Base-by-base conservation (phyloP, 1,140 invertebrate species). In the Epicauta chinensis region DNA sequence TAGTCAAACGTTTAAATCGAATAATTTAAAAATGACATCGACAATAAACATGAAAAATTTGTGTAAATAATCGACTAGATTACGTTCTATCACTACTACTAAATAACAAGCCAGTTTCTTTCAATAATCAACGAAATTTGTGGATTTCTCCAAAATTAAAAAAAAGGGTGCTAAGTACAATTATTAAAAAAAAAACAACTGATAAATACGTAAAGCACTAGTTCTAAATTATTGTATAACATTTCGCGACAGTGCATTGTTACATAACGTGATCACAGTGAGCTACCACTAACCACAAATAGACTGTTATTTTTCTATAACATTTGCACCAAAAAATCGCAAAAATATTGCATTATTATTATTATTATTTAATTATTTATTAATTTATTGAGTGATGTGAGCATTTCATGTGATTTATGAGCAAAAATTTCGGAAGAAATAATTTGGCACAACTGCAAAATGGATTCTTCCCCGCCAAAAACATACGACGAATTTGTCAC, bases 1-100 rank as follows among this genome's bases (percentile, higher is more conserved):
- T 65, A 65, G 63, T 65, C 63, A 65, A 65, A 65, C 42, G 63
- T 65, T 61, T 35, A 39, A 36, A 55, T 55, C 34, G 16, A 36
- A 49, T 48, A 38, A 23, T 23, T 23, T 23, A 23, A 23, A 42
- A 48, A 53, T 45, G 46, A 56, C 50, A 53, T 56, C 43, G 41
- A 43, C 37, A 37, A 54, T 53, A 49, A 54, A 54, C 34, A 50
- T 45, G 41, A 50, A 37, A 46, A 39, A 51, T 53, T 53, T 50
- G 42, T 54, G 12, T n/a, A 40, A 52, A 43, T 56, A 47, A 16
- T 44, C 38, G 56, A 58, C 56, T 58, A 58, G 56, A 55, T 38
- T 58, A 50, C 31, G 40, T 34, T 34, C 11, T 54, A 58, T 54
- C 51, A 54, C 51, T 58, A 56, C 54, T 34, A 53, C 44, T 56